A percentile compares a stretch with the other conserved stretches of the same genome.
Conservation (phyloP, 1,140 invertebrate genomes). For the Drosophila prosaltans region DNA sequence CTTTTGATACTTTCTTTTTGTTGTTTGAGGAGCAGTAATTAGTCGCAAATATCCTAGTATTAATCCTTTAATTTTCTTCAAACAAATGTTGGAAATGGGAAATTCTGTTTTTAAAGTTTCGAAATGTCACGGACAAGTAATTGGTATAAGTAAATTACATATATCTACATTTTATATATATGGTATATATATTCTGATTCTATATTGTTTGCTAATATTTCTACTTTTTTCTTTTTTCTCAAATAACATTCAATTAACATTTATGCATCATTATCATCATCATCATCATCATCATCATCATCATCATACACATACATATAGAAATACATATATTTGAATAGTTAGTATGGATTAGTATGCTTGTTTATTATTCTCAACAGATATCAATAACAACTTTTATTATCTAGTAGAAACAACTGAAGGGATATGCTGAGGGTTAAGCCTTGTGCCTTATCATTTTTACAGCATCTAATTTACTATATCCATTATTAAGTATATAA, state of each 20-base stretch:
- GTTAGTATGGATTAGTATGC: constrained; percentile 29
- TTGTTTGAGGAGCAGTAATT: background rate
- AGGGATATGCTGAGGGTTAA: constrained; percentile 21
- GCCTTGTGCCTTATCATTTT: constrained; percentile 12
- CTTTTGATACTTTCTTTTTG: background rate
- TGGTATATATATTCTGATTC: background rate
- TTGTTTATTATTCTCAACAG: constrained; percentile 31
- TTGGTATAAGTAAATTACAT: constrained; percentile 13
- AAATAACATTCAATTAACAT: constrained; percentile 17
- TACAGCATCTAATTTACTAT: constrained; percentile 8
- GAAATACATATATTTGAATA: constrained; percentile 33
- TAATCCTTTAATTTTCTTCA: background rate
- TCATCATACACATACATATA: background rate
- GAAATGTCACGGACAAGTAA: constrained; percentile 2
- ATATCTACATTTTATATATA: constrained; percentile 30
- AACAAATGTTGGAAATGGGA: background rate
- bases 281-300: no score
- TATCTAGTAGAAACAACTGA: constrained; percentile 20
- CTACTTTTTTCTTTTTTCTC: constrained; percentile 13
- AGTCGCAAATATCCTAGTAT: background rate
- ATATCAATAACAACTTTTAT: constrained; percentile 52
- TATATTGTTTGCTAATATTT: constrained; percentile 15
- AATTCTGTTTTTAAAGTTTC: background rate
- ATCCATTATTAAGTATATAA: background rate
- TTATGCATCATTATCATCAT: background rate